These are phyloP conservation scores for Coptotermes formosanus DNA, from an alignment of 1,140 invertebrate species.

Conservation along the genomic window DNA sequence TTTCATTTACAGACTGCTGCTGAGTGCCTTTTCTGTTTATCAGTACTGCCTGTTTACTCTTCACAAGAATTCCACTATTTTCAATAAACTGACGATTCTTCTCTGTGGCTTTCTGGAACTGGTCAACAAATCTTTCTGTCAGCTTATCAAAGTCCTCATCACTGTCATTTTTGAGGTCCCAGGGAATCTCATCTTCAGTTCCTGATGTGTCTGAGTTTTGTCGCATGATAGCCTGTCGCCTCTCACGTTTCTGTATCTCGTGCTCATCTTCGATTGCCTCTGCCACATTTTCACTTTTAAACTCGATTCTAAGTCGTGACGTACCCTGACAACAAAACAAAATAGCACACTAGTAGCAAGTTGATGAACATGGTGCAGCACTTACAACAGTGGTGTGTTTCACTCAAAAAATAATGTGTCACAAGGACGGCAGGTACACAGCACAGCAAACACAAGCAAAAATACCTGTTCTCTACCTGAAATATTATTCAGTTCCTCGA, in stretches of 20 bases:
- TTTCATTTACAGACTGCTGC: background rate
- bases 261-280: conserved; percentile 74
- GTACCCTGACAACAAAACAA: conserved; percentile 15
- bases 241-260: conserved; percentile 45
- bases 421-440: too few relatives aligned
- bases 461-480: too few relatives aligned
- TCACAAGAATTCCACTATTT: conserved; percentile 31
- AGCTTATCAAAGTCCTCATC: conserved; percentile 36
- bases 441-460: background rate
- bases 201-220: conserved; percentile 3
- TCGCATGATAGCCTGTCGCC: conserved; percentile 35
- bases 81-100: conserved; percentile 25
- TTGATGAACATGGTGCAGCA: too few relatives aligned
- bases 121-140: conserved; percentile 47
- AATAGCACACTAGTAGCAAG: background rate
- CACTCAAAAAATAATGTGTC: too few relatives aligned
- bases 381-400: too few relatives aligned
- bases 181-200: conserved; percentile 31
- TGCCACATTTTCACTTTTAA: conserved; percentile 77
- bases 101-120: conserved; percentile 43
- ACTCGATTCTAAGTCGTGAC: conserved; percentile 67
- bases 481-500: too few relatives aligned
- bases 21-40: conserved; percentile 16
- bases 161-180: conserved; percentile 37
- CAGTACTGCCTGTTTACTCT: background rate